phyloP scores from a whole-genome alignment of 2,797 vertebrate genomes.

The Malurus splendens region DNA sequence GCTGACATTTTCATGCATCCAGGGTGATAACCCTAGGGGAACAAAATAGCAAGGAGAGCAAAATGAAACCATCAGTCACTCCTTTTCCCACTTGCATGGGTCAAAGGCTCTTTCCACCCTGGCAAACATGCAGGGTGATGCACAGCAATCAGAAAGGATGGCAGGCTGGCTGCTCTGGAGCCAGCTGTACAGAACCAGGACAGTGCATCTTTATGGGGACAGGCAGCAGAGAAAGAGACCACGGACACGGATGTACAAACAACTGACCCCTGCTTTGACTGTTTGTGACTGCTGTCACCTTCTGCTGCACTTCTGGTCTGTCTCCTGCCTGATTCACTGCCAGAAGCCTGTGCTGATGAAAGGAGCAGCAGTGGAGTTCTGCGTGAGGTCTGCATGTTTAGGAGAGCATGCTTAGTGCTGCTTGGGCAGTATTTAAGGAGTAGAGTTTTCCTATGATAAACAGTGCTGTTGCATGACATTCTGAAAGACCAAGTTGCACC shows the following conservation, averaged over 20 bases:
- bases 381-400: background rate
- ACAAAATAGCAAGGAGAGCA: background rate
- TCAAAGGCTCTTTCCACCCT: background rate
- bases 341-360: background rate
- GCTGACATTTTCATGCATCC: background rate
- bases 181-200: background rate
- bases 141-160: background rate
- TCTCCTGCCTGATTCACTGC: background rate
- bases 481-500: background rate
- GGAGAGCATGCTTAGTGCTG: background rate
- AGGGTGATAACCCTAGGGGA: too few relatives aligned
- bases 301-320: background rate
- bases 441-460: background rate
- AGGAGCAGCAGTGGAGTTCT: background rate
- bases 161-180: background rate
- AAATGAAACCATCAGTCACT: background rate
- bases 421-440: background rate
- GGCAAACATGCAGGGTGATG: background rate
- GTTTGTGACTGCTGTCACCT: background rate
- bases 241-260: accelerated
- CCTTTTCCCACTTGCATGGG: background rate
- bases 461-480: accelerated
- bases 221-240: background rate
- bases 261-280: background rate
- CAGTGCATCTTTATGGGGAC: background rate